Conservation (phyloP, 2,888 invertebrate genomes). For the Itoplectis maculator region DNA sequence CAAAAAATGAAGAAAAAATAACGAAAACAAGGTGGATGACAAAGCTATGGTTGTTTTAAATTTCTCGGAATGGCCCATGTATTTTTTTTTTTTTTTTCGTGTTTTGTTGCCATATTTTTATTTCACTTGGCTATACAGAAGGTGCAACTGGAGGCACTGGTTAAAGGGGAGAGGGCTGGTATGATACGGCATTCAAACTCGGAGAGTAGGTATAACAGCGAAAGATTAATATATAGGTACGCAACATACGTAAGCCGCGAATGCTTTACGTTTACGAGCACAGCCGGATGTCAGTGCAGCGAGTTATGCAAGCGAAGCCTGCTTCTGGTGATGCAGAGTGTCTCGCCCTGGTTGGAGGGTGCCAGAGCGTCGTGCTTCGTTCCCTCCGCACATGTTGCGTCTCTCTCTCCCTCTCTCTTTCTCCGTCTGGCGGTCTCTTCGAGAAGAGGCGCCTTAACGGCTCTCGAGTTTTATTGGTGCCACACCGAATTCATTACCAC, state of each 20-base stretch:
- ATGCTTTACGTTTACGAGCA: slow-evolving; percentile 55
- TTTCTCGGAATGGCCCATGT: background rate
- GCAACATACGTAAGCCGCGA: slow-evolving; percentile 36
- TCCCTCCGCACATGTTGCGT: slow-evolving; percentile 5
- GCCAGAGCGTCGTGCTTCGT: slow-evolving; percentile 46
- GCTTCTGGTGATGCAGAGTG: slow-evolving; percentile 34
- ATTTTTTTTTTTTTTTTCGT: background rate
- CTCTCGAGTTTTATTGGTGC: slow-evolving; percentile 76
- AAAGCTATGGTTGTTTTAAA: background rate
- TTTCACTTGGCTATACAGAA: background rate
- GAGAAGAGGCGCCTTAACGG: slow-evolving; percentile 73
- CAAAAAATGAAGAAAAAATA: too few species aligned
- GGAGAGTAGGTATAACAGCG: slow-evolving; percentile 18
- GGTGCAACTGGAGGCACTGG: background rate
- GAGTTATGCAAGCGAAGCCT: slow-evolving; percentile 43
- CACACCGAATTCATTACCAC: slow-evolving; percentile 79
- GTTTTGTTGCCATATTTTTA: background rate
- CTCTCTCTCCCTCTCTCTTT: background rate
- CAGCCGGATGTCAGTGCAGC: slow-evolving; percentile 55
- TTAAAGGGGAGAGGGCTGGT: background rate
- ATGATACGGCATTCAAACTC: slow-evolving; percentile 7
- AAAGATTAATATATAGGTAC: slow-evolving; percentile 27
- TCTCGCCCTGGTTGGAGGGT: slow-evolving; percentile 49
- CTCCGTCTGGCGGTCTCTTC: slow-evolving; percentile 38
- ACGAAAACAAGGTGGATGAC: too few species aligned